Evolutionary conservation across 92 coral and sea anemone genomes (phyloP).

Genomic region (Palythoa grandiflora): DNA sequence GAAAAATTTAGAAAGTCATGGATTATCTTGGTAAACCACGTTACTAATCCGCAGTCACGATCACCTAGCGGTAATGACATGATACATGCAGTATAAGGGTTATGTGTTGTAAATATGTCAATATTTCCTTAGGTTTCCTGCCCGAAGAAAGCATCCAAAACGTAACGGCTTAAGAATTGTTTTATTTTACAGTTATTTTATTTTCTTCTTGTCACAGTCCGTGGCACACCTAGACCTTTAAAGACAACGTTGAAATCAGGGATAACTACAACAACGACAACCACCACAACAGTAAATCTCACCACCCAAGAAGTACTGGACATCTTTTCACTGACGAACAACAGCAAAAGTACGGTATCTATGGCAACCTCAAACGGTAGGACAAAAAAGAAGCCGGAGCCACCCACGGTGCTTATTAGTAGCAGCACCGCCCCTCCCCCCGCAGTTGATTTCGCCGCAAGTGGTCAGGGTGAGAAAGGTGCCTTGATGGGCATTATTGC

Average conservation of each 20-base stretch:
- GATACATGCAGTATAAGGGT: too few species aligned
- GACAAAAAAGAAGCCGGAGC: neutral
- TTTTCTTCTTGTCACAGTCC: conserved; percentile 19
- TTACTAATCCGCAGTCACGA: too few species aligned
- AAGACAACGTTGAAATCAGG: neutral
- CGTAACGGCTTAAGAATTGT: neutral
- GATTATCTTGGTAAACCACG: too few species aligned
- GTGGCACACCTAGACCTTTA: neutral
- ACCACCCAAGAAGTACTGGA: neutral
- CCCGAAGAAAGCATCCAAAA: too few species aligned
- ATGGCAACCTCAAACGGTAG: neutral
- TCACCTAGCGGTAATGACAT: too few species aligned
- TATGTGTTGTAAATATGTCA: too few species aligned
- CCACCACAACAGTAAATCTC: neutral
- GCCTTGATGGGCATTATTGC: conserved; percentile 44
- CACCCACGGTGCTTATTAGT: neutral
- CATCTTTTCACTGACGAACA: neutral
- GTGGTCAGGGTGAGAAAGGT: conserved; percentile 33
- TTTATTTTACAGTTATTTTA: neutral
- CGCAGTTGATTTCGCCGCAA: conserved; percentile 36
- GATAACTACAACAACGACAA: neutral
- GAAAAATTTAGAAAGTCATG: too few species aligned
- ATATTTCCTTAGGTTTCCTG: too few species aligned
- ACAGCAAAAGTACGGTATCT: neutral
- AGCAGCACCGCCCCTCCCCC: conserved; percentile 33